Evolutionary conservation across 2,797 vertebrate genomes (phyloP).

Genomic region (Cyprinella venusta): DNA sequence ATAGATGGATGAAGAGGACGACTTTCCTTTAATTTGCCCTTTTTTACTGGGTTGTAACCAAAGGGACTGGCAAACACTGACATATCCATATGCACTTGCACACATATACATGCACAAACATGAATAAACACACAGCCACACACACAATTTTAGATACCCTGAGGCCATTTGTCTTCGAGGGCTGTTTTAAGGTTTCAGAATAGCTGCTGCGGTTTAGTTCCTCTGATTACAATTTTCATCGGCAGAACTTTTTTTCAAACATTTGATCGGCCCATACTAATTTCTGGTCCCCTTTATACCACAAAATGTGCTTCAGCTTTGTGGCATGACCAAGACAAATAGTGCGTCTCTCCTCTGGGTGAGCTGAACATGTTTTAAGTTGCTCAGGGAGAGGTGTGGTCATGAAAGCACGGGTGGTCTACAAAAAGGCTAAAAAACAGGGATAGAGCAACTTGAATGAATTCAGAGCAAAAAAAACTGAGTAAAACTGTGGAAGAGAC

Average conservation of each 20-base stretch:
- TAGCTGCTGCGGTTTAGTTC: constrained; percentile 39
- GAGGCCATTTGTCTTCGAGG: constrained; percentile 27
- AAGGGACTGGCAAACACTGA: background rate
- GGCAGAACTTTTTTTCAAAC: constrained; percentile 44
- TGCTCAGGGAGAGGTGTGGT: constrained; percentile 71
- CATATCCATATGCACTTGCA: constrained; percentile 53
- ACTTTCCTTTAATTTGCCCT: constrained; percentile 30
- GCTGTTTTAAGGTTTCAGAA: constrained; percentile 38
- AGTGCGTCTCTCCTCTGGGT: constrained; percentile 66
- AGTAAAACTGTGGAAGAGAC: constrained; percentile 40
- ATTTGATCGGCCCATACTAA: constrained; percentile 61
- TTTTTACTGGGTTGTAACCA: constrained; percentile 22
- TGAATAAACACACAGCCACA: background rate
- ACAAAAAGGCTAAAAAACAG: constrained; percentile 57
- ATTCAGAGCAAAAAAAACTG: constrained; percentile 24
- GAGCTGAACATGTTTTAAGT: constrained; percentile 63
- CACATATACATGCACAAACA: constrained; percentile 2
- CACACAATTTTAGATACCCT: constrained; percentile 41
- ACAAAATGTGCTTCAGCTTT: constrained; percentile 75
- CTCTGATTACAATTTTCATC: constrained; percentile 46
- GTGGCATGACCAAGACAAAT: constrained; percentile 75
- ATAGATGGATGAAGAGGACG: background rate
- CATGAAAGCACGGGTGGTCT: constrained; percentile 76
- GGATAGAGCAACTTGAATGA: constrained; percentile 47
- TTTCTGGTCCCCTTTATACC: constrained; percentile 67